These are phyloP conservation scores for Mesodorylaimus sp. DNA, from an alignment of 2,888 invertebrate species.

Conservation along the genomic window DNA sequence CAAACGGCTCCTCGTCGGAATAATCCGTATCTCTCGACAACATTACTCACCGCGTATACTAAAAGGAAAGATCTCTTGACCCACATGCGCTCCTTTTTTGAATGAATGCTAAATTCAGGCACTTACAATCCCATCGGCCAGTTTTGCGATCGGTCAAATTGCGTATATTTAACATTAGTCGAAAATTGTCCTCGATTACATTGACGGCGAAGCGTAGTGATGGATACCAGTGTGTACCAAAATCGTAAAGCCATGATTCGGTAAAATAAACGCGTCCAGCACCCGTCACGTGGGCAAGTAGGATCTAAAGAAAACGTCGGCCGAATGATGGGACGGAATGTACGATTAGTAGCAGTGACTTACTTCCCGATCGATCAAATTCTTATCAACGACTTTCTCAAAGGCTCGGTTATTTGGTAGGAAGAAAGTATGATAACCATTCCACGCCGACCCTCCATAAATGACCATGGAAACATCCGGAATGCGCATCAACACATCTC, in stretches of 20 bases:
- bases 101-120: background rate
- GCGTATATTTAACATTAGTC: slow-evolving; percentile 25
- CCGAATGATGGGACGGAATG: background rate
- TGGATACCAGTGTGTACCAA: slow-evolving; percentile 16
- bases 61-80: slow-evolving; percentile 9
- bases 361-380: slow-evolving; percentile 6
- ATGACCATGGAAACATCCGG: slow-evolving; percentile 28
- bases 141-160: slow-evolving; percentile 29
- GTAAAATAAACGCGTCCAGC: slow-evolving; percentile 28
- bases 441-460: slow-evolving; percentile 24
- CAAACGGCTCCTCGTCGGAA: slow-evolving; percentile 29
- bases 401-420: slow-evolving; percentile 29
- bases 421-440: slow-evolving; percentile 30
- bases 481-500: slow-evolving; percentile 24
- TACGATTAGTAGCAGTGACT: background rate
- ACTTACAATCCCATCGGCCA: slow-evolving; percentile 21
- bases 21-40: slow-evolving; percentile 27
- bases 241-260: slow-evolving; percentile 29
- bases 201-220: slow-evolving; percentile 23
- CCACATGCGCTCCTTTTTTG: too few relatives aligned
- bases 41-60: slow-evolving; percentile 29
- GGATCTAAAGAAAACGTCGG: slow-evolving; percentile 8
- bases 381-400: slow-evolving; percentile 15
- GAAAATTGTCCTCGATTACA: slow-evolving; percentile 29
- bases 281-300: slow-evolving; percentile 27